Conservation (phyloP, 2,113 vertebrate genomes). For the Struthidea cinerea region DNA sequence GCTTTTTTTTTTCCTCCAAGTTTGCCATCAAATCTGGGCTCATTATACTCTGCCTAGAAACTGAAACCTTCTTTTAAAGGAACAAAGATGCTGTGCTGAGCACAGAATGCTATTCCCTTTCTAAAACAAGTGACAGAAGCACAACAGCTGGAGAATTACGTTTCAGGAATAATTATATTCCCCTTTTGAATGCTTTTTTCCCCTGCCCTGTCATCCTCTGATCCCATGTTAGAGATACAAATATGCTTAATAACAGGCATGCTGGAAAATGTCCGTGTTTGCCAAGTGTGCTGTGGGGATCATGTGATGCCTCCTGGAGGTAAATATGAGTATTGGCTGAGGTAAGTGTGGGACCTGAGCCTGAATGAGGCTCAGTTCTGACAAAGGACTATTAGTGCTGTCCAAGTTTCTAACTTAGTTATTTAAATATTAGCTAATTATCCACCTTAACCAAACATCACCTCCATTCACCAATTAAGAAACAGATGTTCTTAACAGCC, state of each 20-base stretch:
- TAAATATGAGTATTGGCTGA: not conserved
- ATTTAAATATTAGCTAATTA: not conserved
- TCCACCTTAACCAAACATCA: not conserved
- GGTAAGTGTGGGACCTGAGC: not conserved
- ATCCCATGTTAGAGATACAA: not conserved
- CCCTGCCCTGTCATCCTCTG: not conserved
- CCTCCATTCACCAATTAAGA: not conserved
- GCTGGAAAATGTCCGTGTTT: rapidly evolving
- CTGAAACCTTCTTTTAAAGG: not conserved
- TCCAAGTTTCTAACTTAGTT: not conserved
- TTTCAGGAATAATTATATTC: not conserved
- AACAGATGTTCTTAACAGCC: not conserved
- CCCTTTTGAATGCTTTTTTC: not conserved
- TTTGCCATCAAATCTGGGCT: not conserved
- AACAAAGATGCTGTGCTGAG: not conserved
- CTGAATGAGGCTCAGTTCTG: not conserved
- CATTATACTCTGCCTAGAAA: not conserved
- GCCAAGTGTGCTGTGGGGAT: rapidly evolving
- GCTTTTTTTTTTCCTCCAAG: not conserved
- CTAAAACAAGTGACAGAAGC: not conserved
- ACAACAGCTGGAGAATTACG: not conserved
- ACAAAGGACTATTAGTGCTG: not conserved
- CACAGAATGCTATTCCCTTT: not conserved
- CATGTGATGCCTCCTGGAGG: rapidly evolving
- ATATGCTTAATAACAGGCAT: not conserved